Conservation (phyloP, 2,797 vertebrate species). For the Lagocephalus sceleratus region DNA sequence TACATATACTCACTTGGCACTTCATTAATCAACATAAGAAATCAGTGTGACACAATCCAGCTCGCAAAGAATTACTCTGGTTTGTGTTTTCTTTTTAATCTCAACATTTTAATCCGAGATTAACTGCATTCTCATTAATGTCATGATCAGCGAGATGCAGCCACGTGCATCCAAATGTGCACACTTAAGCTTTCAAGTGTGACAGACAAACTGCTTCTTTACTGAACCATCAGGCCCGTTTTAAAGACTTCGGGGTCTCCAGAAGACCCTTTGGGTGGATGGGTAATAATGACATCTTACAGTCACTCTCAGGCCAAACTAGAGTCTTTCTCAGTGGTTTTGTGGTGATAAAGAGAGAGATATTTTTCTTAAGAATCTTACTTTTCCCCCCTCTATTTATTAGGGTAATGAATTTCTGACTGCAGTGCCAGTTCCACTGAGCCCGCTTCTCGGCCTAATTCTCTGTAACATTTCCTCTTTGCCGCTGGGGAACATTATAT, state of each 20-base stretch:
- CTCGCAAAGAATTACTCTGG: slow-evolving; percentile 26
- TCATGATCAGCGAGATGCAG: slow-evolving; percentile 35
- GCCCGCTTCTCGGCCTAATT: slow-evolving; percentile 74
- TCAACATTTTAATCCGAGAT: slow-evolving; percentile 46
- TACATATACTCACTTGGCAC: slow-evolving; percentile 65
- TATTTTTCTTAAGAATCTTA: slow-evolving; percentile 69
- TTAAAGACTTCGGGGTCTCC: slow-evolving; percentile 44
- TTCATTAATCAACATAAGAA: slow-evolving; percentile 78
- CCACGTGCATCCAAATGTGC: slow-evolving; percentile 31
- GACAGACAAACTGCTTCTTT: slow-evolving; percentile 46
- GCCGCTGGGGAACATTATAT: slow-evolving; percentile 78
- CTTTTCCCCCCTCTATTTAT: slow-evolving; percentile 69
- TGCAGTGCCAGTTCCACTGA: slow-evolving; percentile 74
- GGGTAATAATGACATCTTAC: slow-evolving; percentile 48
- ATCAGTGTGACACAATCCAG: slow-evolving; percentile 58
- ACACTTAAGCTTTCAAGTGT: slow-evolving; percentile 24
- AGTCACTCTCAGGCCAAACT: slow-evolving; percentile 45
- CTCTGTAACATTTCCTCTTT: slow-evolving; percentile 76
- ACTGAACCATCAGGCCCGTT: slow-evolving; percentile 53
- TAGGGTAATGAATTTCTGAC: slow-evolving; percentile 79
- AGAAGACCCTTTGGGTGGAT: slow-evolving; percentile 42
- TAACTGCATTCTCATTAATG: slow-evolving; percentile 35
- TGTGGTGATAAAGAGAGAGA: slow-evolving; percentile 43
- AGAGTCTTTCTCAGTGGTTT: slow-evolving; percentile 44
- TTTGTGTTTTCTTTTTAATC: slow-evolving; percentile 28